phyloP scores from a whole-genome alignment of 2,888 invertebrate species.

The Omphaloscelis lunosa region DNA sequence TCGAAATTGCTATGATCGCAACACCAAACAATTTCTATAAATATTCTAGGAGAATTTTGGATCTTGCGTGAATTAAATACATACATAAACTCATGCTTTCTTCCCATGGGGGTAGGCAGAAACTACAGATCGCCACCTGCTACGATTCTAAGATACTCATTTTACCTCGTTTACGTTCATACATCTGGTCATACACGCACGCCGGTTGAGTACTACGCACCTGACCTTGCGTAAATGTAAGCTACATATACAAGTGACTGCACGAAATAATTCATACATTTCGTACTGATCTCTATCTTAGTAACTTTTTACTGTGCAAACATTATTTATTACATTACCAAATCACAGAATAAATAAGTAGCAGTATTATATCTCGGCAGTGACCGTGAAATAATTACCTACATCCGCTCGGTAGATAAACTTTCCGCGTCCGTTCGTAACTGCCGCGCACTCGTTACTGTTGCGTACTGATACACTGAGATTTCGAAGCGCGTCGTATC shows the following conservation, averaged over 20 bases:
- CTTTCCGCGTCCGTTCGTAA: too few relatives aligned
- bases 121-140: too few relatives aligned
- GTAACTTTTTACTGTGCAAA: background rate
- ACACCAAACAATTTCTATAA: too few relatives aligned
- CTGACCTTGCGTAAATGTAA: background rate
- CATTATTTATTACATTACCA: constrained; percentile 1
- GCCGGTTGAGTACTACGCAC: background rate
- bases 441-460: too few relatives aligned
- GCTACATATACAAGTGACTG: background rate
- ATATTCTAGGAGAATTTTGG: background rate
- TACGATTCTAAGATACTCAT: background rate
- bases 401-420: too few relatives aligned
- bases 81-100: background rate
- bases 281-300: background rate
- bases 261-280: background rate
- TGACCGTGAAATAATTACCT: too few relatives aligned
- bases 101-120: background rate
- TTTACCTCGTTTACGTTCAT: background rate
- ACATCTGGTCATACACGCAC: background rate
- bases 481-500: too few relatives aligned
- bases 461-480: too few relatives aligned
- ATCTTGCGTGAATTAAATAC: background rate
- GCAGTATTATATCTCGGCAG: too few relatives aligned
- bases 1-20: background rate
- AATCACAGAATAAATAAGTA: too few relatives aligned